phyloP scores from a whole-genome alignment of 2,888 invertebrate species.

The Bursaphelenchus okinawaensis region DNA sequence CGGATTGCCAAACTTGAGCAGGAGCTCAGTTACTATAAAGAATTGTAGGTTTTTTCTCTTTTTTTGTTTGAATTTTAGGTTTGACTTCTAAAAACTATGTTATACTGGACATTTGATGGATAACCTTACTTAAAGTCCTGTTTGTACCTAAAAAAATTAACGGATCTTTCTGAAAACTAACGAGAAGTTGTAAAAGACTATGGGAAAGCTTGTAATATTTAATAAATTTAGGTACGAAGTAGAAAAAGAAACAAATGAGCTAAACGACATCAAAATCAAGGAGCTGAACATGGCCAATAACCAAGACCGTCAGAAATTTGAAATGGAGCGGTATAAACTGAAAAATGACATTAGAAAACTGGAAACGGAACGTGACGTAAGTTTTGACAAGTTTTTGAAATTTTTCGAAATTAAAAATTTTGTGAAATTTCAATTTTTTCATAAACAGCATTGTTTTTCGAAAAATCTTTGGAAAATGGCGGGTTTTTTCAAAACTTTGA shows the following conservation, averaged over 20 bases:
- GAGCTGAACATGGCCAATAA: conserved; percentile 7
- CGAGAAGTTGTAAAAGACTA: too few species aligned
- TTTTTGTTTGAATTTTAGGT: neutral
- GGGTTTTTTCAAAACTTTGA: neutral
- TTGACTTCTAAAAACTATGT: too few species aligned
- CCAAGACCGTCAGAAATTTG: conserved; percentile 8
- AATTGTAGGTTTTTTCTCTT: neutral
- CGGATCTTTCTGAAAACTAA: too few species aligned
- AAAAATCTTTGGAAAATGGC: neutral
- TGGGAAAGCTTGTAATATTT: too few species aligned
- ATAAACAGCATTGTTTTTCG: neutral
- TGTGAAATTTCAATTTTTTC: neutral
- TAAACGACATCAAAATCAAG: conserved; percentile 9
- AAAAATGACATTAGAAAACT: neutral
- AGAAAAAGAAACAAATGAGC: conserved; percentile 12
- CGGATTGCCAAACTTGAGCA: conserved; percentile 3
- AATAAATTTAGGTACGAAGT: conserved; percentile 12
- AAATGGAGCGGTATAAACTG: conserved; percentile 1
- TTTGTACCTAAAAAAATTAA: too few species aligned
- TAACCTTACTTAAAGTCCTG: too few species aligned
- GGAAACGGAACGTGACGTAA: conserved; percentile 2
- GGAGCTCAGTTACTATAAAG: conserved; percentile 12
- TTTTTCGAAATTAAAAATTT: neutral
- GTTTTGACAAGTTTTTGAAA: neutral
- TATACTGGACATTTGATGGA: too few species aligned